These are phyloP conservation scores for Carposina sasakii DNA, from an alignment of 1,140 invertebrate species.

Conservation along the genomic window DNA sequence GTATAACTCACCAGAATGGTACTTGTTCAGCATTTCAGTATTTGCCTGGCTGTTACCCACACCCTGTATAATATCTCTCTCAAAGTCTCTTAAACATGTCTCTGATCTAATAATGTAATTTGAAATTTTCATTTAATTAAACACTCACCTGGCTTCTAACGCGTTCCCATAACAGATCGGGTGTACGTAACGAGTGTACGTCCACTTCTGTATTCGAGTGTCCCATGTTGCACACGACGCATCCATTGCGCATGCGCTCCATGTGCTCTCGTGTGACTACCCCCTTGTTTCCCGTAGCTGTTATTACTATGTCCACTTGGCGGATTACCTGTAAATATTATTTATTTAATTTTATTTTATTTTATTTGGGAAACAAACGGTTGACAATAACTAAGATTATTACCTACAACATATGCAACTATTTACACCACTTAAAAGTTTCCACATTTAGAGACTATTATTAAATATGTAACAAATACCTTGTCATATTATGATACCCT, in stretches of 20 bases:
- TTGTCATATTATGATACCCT: no score
- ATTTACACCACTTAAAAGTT: no score
- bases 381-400: no score
- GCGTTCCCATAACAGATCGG: conserved; percentile 97
- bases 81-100: no score
- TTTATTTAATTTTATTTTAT: neutral
- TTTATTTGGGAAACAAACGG: neutral
- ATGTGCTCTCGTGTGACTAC: conserved; percentile 95
- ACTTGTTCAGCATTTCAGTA: no score
- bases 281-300: conserved; percentile 97
- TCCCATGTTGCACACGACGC: conserved; percentile 98
- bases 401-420: no score
- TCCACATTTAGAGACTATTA: no score
- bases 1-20: no score
- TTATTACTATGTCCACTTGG: conserved; percentile 95
- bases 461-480: no score
- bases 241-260: conserved; percentile 98
- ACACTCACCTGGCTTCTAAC: conserved; percentile 87
- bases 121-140: neutral
- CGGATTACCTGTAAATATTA: conserved; percentile 80
- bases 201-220: conserved; percentile 99
- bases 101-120: neutral
- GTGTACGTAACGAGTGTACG: conserved; percentile 93
- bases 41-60: no score
- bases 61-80: no score